These are phyloP conservation scores for Nebria salina DNA, from an alignment of 2,888 invertebrate genomes.

Conservation along the genomic window DNA sequence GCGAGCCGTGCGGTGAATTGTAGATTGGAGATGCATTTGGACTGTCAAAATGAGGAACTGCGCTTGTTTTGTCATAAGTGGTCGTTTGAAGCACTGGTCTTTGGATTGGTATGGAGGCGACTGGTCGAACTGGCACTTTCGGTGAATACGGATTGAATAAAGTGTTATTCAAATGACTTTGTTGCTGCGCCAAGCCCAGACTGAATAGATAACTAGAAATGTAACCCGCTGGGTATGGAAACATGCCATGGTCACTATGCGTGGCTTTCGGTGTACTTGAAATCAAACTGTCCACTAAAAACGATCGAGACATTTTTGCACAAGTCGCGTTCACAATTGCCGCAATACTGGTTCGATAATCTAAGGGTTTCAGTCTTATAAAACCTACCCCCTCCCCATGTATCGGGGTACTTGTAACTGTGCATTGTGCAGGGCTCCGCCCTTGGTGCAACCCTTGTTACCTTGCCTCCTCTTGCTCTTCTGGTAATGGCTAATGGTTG, in stretches of 20 bases:
- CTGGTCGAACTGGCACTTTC: slow-evolving; percentile 57
- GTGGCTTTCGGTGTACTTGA: slow-evolving; percentile 69
- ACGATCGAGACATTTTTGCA: slow-evolving; percentile 78
- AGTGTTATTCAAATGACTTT: slow-evolving; percentile 54
- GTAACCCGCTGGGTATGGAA: slow-evolving; percentile 73
- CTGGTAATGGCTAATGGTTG: slow-evolving; percentile 50
- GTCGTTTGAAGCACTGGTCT: slow-evolving; percentile 27
- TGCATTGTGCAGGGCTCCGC: slow-evolving; percentile 58
- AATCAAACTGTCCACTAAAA: slow-evolving; percentile 82
- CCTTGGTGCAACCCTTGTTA: slow-evolving; percentile 53
- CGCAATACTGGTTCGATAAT: slow-evolving; percentile 47
- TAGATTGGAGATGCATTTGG: slow-evolving; percentile 48
- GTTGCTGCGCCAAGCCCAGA: slow-evolving; percentile 71
- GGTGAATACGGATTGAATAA: slow-evolving; percentile 62
- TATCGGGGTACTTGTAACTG: slow-evolving; percentile 54
- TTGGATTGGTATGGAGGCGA: slow-evolving; percentile 54
- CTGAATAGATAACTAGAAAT: slow-evolving; percentile 72
- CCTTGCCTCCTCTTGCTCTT: slow-evolving; percentile 47
- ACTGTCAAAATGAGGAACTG: not conserved
- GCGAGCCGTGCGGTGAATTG: slow-evolving; percentile 50
- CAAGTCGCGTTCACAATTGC: slow-evolving; percentile 35
- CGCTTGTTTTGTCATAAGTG: slow-evolving; percentile 46
- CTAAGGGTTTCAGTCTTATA: slow-evolving; percentile 45
- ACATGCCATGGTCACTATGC: slow-evolving; percentile 63
- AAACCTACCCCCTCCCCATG: slow-evolving; percentile 53